Conservation (phyloP, 2,888 invertebrate species). For the Therioaphis trifolii region DNA sequence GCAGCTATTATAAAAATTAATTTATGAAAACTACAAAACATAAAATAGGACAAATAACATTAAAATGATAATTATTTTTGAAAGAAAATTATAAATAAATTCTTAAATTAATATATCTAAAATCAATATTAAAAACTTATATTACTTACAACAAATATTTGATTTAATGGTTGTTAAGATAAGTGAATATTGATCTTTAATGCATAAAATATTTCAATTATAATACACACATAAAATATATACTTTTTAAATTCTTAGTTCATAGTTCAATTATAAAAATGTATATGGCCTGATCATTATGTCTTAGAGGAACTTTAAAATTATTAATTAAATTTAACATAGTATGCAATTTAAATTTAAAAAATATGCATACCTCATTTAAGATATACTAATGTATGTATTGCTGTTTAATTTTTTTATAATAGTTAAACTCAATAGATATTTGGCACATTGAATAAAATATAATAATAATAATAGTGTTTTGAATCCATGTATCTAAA, state of each 20-base stretch:
- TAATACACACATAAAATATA: slow-evolving; percentile 21
- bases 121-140: background rate
- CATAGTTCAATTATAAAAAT: background rate
- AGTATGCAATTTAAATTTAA: background rate
- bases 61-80: too few relatives aligned
- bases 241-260: slow-evolving; percentile 6
- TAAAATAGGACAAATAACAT: background rate
- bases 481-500: slow-evolving; percentile 68
- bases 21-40: background rate
- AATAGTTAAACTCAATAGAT: slow-evolving; percentile 71
- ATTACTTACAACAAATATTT: slow-evolving; percentile 19
- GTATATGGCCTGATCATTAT: slow-evolving; percentile 24
- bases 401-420: slow-evolving; percentile 66
- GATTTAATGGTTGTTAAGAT: background rate
- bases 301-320: slow-evolving; percentile 33
- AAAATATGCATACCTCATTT: slow-evolving; percentile 14
- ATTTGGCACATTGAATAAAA: slow-evolving; percentile 74
- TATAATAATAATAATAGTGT: slow-evolving; percentile 69
- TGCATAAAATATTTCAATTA: background rate
- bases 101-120: background rate
- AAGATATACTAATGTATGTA: background rate
- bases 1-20: background rate
- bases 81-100: background rate
- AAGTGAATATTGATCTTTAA: background rate
- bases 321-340: slow-evolving; percentile 19